phyloP scores from a whole-genome alignment of 2,797 vertebrate species.

The Labroides dimidiatus region DNA sequence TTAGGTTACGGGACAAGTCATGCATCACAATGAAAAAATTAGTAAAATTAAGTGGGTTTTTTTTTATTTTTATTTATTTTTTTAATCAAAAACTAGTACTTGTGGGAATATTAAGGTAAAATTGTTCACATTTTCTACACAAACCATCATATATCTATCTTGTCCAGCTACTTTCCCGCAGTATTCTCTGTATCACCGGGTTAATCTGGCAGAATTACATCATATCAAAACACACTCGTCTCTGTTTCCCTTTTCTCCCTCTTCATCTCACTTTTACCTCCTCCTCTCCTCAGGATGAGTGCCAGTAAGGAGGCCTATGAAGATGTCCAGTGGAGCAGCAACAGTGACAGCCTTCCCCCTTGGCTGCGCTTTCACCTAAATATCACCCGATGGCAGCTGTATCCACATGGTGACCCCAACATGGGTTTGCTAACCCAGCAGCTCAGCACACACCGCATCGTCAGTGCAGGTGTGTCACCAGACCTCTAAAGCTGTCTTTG shows the following conservation, averaged over 20 bases:
- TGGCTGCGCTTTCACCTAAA: slow-evolving; percentile 86
- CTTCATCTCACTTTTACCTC: neutral
- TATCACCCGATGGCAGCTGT: slow-evolving; percentile 87
- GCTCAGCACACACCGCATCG: slow-evolving; percentile 77
- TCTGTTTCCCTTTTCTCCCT: too few relatives aligned
- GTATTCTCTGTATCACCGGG: too few relatives aligned
- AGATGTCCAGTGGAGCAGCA: slow-evolving; percentile 70
- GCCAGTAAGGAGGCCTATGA: slow-evolving; percentile 65
- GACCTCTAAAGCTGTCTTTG: neutral
- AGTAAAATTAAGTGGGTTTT: too few relatives aligned
- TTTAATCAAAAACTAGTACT: too few relatives aligned
- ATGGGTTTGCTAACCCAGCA: slow-evolving; percentile 73
- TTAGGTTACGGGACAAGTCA: too few relatives aligned
- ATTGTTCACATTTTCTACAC: too few relatives aligned
- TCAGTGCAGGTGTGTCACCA: slow-evolving; percentile 78
- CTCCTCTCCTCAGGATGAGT: slow-evolving; percentile 70
- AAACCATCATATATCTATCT: too few relatives aligned
- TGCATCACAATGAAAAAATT: too few relatives aligned
- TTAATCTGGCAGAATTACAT: too few relatives aligned
- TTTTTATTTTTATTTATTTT: too few relatives aligned
- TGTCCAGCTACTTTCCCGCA: too few relatives aligned
- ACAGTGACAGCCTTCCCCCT: slow-evolving; percentile 73
- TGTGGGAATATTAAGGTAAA: too few relatives aligned
- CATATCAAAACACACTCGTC: neutral
- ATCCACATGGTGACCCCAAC: slow-evolving; percentile 80